These are phyloP conservation scores for Microcebus lehilahytsara DNA, from an alignment of 2,113 vertebrate species.

Conservation along the genomic window DNA sequence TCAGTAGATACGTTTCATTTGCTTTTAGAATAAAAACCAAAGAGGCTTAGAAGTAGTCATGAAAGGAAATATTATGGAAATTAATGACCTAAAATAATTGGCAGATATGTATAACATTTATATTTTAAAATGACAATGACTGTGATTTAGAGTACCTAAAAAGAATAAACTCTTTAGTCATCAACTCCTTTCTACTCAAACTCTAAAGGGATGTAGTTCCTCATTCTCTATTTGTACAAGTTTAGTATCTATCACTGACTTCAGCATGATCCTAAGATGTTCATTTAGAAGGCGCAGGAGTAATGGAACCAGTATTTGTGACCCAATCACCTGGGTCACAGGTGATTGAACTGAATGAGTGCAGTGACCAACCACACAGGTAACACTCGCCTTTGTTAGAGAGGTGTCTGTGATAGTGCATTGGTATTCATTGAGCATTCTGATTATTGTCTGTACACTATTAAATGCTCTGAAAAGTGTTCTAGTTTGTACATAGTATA, in stretches of 20 bases:
- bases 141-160: not conserved
- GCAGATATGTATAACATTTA: not conserved
- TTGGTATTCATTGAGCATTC: not conserved
- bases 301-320: not conserved
- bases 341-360: not conserved
- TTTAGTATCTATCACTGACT: not conserved
- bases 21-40: slow-evolving; percentile 45
- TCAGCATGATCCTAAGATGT: not conserved
- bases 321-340: not conserved
- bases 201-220: not conserved
- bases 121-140: not conserved
- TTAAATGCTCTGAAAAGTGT: not conserved
- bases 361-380: not conserved
- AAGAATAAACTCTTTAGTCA: not conserved
- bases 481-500: not conserved
- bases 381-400: not conserved
- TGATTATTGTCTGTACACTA: not conserved
- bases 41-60: slow-evolving; percentile 30
- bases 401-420: not conserved
- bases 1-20: slow-evolving; percentile 38
- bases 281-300: not conserved
- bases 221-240: not conserved
- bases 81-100: not conserved
- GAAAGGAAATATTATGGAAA: slow-evolving; percentile 29
- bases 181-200: not conserved